Conservation (phyloP, 1,140 invertebrate genomes). For the Zaprionus capensis region DNA sequence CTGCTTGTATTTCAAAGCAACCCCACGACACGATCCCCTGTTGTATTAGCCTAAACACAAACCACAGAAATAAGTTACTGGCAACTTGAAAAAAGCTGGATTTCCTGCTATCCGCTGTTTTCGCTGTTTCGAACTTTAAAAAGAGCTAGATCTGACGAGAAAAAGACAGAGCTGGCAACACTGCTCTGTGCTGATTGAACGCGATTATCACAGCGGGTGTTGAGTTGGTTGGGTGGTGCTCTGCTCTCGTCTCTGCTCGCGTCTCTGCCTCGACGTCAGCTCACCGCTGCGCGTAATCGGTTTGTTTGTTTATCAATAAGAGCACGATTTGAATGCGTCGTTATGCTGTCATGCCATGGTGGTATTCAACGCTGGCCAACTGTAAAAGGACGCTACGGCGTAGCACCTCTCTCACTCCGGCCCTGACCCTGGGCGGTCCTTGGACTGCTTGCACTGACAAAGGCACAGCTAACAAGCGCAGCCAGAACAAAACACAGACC, state of each 20-base stretch:
- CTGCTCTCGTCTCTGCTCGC: slow-evolving; percentile 36
- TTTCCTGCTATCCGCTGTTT: too few relatives aligned
- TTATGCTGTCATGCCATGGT: slow-evolving; percentile 63
- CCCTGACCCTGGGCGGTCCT: slow-evolving; percentile 41
- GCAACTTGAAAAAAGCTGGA: too few relatives aligned
- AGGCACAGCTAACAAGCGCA: slow-evolving; percentile 28
- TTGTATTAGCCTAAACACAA: too few relatives aligned
- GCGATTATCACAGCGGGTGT: slow-evolving; percentile 38
- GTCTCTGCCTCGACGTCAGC: slow-evolving; percentile 36
- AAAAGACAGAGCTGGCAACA: neutral
- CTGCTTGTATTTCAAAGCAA: too few relatives aligned
- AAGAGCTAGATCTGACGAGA: neutral
- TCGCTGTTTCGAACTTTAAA: neutral
- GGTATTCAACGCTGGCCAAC: slow-evolving; percentile 12
- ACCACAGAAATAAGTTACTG: too few relatives aligned
- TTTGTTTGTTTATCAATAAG: slow-evolving; percentile 70
- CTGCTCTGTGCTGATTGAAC: slow-evolving; percentile 30
- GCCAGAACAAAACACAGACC: slow-evolving; percentile 19
- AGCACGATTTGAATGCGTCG: slow-evolving; percentile 67
- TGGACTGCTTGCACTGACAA: slow-evolving; percentile 18
- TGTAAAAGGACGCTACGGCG: slow-evolving; percentile 14
- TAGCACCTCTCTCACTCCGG: neutral
- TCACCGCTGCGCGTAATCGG: slow-evolving; percentile 75
- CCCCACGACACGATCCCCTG: too few relatives aligned
- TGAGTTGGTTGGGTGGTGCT: slow-evolving; percentile 8